Evolutionary conservation across 2,888 invertebrate species (phyloP).

Genomic region (Apocheima hispidaria): DNA sequence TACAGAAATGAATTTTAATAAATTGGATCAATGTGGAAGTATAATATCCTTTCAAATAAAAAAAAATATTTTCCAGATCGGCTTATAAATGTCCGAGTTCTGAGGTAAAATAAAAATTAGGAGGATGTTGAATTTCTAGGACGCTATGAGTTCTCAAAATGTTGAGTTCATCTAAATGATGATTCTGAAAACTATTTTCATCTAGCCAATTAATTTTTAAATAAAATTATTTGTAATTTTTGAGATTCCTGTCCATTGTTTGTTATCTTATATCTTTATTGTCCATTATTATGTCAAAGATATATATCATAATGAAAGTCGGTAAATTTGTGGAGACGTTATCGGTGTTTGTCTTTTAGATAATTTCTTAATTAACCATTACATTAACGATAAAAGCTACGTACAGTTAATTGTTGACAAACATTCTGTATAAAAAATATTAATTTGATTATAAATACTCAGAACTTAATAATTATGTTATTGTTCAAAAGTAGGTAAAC

Average conservation of each 20-base stretch:
- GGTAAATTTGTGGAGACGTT: conserved; percentile 23
- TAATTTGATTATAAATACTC: too few relatives aligned
- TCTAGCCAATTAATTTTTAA: not conserved
- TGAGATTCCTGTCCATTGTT: conserved; percentile 1
- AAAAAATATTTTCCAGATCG: too few relatives aligned
- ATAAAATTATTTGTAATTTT: not conserved
- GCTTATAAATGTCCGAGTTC: too few relatives aligned
- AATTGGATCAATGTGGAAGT: too few relatives aligned
- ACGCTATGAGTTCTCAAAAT: too few relatives aligned
- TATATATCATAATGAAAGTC: conserved; percentile 29
- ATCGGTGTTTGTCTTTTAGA: conserved; percentile 25
- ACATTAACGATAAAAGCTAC: conserved; percentile 2
- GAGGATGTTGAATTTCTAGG: too few relatives aligned
- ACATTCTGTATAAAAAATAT: not conserved
- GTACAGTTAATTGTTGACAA: conserved; percentile 4
- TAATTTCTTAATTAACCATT: conserved; percentile 21
- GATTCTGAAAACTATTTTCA: not conserved
- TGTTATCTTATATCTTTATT: conserved; percentile 12
- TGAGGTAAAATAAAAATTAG: too few relatives aligned
- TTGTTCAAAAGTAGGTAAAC: too few relatives aligned
- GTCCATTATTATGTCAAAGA: conserved; percentile 24
- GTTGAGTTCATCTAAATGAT: too few relatives aligned
- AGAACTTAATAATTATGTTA: too few relatives aligned
- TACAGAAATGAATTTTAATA: too few relatives aligned
- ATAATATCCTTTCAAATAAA: too few relatives aligned